Evolutionary conservation across 2,113 vertebrate species (phyloP).

Genomic region (Seriola aureovittata): DNA sequence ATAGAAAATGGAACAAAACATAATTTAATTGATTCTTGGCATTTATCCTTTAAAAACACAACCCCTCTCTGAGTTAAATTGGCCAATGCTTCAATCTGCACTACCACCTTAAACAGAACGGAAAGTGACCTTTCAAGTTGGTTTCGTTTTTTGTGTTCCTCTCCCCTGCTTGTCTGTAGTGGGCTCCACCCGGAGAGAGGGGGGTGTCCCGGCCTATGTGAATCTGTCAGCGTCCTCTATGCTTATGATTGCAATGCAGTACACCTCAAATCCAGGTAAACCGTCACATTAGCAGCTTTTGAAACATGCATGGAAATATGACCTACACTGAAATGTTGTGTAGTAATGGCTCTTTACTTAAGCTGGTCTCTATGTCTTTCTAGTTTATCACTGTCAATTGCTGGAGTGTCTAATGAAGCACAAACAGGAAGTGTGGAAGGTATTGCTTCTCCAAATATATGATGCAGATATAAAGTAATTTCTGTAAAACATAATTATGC

Average conservation of each 20-base stretch:
- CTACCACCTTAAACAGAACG: too few relatives aligned
- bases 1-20: background rate
- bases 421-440: slow-evolving; percentile 99
- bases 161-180: slow-evolving; percentile 81
- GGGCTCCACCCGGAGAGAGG: slow-evolving; percentile 96
- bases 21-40: background rate
- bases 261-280: slow-evolving; percentile 97
- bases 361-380: slow-evolving; percentile 44
- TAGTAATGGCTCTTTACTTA: background rate
- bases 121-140: background rate
- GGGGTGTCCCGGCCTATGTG: slow-evolving; percentile 94
- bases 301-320: background rate
- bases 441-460: slow-evolving; percentile 75
- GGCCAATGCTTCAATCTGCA: background rate
- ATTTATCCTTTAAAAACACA: background rate
- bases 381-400: slow-evolving; percentile 99
- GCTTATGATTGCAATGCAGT: slow-evolving; percentile 99
- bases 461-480: background rate
- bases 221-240: slow-evolving; percentile 98
- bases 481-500: background rate
- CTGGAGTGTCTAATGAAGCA: slow-evolving; percentile 99
- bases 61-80: background rate
- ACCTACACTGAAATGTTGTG: background rate
- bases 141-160: slow-evolving; percentile 21
- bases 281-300: background rate